Percentiles rank a stretch among this genome's conserved stretches.
phyloP scores from a whole-genome alignment of 2,888 invertebrate genomes.

The Folsomia candida region DNA sequence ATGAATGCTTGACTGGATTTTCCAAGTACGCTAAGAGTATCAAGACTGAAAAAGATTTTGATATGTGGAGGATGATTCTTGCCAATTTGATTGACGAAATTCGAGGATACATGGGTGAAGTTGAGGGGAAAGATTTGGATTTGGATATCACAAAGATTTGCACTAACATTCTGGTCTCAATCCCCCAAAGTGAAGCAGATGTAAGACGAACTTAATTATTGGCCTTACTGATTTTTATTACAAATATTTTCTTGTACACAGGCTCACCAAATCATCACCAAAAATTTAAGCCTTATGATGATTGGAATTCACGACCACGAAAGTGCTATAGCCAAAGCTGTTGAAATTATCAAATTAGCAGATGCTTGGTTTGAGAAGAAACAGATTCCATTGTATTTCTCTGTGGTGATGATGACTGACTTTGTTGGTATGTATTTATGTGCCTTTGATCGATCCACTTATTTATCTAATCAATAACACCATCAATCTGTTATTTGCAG shows the following conservation, averaged over 20 bases:
- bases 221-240: not conserved
- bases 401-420: not conserved
- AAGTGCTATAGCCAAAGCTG: not conserved
- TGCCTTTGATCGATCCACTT: too few species aligned
- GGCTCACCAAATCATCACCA: not conserved
- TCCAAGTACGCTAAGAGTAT: not conserved
- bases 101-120: not conserved
- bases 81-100: not conserved
- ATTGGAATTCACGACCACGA: not conserved
- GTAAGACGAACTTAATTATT: too few species aligned
- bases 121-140: not conserved
- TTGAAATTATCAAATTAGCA: not conserved
- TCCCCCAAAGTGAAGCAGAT: constrained; percentile 21
- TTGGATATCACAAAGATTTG: not conserved
- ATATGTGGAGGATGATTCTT: constrained; percentile 4
- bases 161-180: not conserved
- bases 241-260: too few species aligned
- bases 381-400: not conserved
- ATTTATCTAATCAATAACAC: too few species aligned
- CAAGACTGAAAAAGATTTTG: not conserved
- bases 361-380: not conserved
- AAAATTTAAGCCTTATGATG: not conserved
- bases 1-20: constrained; percentile 14
- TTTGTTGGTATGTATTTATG: too few species aligned
- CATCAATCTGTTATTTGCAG: too few species aligned